A percentile compares a stretch with the other conserved stretches of the same genome.
Evolutionary conservation across 2,888 invertebrate genomes (phyloP).

Genomic region (Macaria liturata): DNA sequence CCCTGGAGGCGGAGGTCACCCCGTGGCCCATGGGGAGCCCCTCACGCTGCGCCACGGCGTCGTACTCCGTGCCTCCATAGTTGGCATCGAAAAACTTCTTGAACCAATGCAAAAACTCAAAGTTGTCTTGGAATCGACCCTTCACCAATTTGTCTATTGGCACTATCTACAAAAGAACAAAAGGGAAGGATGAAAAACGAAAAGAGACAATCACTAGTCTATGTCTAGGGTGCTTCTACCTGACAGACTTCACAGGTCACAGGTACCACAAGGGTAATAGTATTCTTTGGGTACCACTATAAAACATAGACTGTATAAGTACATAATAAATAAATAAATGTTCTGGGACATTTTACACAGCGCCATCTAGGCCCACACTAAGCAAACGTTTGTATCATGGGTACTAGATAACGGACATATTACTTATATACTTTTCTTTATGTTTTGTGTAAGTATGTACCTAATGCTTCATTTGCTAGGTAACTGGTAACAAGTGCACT

Average conservation of each 20-base stretch:
- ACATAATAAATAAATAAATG: no score
- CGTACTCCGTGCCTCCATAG: conserved; percentile 97
- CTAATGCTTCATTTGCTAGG: no score
- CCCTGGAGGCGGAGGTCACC: conserved; percentile 80
- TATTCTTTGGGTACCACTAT: no score
- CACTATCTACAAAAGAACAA: conserved; percentile 89
- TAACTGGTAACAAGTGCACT: no score
- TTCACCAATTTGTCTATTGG: conserved; percentile 97
- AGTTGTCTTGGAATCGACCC: conserved; percentile 99
- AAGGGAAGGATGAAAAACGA: conserved; percentile 60
- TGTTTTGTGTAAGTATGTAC: no score
- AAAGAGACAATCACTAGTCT: conserved; percentile 53
- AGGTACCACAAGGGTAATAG: no score
- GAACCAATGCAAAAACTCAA: conserved; percentile 99
- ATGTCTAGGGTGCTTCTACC: conserved; percentile 48
- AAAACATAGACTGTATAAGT: no score
- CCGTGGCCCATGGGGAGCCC: conserved; percentile 94
- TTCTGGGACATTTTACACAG: no score
- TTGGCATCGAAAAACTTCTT: conserved; percentile 99
- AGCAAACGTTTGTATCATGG: no score
- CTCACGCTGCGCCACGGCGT: conserved; percentile 93
- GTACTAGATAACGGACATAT: no score
- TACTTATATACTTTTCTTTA: no score
- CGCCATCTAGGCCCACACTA: no score
- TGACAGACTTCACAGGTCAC: conserved; percentile 34